Conservation (phyloP, 2,113 vertebrate genomes). For the Oreochromis aureus region DNA sequence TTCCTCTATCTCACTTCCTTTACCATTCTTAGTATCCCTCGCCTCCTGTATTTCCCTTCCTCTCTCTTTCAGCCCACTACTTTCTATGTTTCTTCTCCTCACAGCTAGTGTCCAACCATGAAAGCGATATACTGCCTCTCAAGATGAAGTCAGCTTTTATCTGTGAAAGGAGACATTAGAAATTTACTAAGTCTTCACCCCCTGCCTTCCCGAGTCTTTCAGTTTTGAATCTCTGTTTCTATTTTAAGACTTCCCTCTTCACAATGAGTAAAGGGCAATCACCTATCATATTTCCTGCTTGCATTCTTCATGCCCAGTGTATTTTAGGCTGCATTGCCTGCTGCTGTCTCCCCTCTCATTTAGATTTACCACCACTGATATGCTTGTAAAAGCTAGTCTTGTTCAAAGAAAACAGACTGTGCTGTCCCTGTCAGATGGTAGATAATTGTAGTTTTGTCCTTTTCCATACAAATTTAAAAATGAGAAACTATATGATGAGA, state of each 20-base stretch:
- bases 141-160: slow-evolving; percentile 1
- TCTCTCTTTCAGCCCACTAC: neutral
- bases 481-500: neutral
- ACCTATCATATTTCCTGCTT: slow-evolving; percentile 2
- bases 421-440: neutral
- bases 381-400: neutral
- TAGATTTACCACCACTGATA: neutral
- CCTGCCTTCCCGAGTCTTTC: neutral
- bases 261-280: slow-evolving; percentile 22
- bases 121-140: neutral
- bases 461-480: neutral
- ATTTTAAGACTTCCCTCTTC: slow-evolving; percentile 23
- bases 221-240: slow-evolving; percentile 1
- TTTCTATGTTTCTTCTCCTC: slow-evolving; percentile 1
- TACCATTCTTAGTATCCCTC: neutral
- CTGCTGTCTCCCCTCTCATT: neutral
- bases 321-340: slow-evolving; percentile 5
- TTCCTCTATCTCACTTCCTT: neutral
- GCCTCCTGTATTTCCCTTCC: neutral
- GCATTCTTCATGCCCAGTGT: neutral
- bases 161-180: slow-evolving; percentile 10
- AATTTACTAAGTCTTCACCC: neutral
- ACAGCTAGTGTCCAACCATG: neutral
- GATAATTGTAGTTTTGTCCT: neutral
- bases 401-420: neutral